Percentiles rank a stretch among this genome's conserved stretches.
These are phyloP conservation scores for Laothoe populi DNA, from an alignment of 2,888 invertebrate species.

Conservation along the genomic window DNA sequence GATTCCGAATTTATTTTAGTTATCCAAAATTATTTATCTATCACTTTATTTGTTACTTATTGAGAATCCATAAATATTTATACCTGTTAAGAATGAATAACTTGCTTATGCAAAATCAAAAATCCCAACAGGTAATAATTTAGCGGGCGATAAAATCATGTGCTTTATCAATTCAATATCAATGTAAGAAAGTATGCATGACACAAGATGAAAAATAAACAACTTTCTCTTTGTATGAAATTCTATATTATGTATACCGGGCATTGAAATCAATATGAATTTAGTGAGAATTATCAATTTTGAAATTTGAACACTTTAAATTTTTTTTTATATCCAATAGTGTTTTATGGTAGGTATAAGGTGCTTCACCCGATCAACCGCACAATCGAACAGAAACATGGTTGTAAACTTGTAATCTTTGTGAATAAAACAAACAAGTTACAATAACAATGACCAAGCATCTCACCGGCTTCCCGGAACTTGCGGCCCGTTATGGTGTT, in stretches of 20 bases:
- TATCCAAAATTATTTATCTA: no score
- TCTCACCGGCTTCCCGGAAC: conserved; percentile 44
- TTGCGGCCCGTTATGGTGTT: conserved; percentile 42
- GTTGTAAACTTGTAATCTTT: conserved; percentile 38
- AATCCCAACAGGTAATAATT: no score
- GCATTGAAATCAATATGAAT: conserved; percentile 4
- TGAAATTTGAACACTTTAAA: not conserved
- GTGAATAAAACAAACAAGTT: conserved; percentile 49
- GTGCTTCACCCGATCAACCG: not conserved
- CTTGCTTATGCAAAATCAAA: no score
- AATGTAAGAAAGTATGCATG: conserved; percentile 7
- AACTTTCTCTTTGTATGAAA: conserved; percentile 10
- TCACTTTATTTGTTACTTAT: no score
- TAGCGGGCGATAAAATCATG: not conserved
- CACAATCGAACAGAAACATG: conserved; percentile 29
- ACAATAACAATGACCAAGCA: conserved; percentile 56
- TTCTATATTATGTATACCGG: not conserved
- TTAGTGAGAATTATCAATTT: not conserved
- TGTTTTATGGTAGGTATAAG: not conserved
- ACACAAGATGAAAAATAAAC: conserved; percentile 6
- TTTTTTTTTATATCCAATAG: not conserved
- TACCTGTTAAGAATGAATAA: no score
- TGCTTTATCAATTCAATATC: not conserved
- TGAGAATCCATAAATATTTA: no score
- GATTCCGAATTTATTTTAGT: no score